These are phyloP conservation scores for Meriones unguiculatus DNA, from an alignment of 2,113 vertebrate species.

Conservation along the genomic window DNA sequence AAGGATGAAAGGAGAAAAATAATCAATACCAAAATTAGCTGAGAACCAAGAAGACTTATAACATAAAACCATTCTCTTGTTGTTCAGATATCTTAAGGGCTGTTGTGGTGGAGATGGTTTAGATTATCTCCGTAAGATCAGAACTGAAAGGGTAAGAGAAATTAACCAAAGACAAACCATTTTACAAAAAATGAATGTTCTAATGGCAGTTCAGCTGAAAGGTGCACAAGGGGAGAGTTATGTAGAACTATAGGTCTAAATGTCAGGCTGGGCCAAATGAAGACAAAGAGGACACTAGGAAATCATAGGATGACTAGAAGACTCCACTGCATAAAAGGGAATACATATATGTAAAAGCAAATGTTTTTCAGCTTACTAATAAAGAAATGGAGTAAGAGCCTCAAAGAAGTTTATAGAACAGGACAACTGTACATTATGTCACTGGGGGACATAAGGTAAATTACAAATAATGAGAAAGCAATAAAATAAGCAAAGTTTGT, in stretches of 20 bases:
- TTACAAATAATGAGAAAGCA: constrained; percentile 10
- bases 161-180: background rate
- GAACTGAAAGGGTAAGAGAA: background rate
- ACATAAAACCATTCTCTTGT: background rate
- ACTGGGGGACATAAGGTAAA: background rate
- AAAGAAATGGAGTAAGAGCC: background rate
- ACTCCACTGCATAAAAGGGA: background rate
- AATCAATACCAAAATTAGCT: background rate
- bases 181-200: background rate
- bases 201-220: background rate
- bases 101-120: background rate
- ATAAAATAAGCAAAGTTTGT: background rate
- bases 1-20: background rate
- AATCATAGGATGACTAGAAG: background rate
- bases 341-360: background rate
- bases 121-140: background rate
- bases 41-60: background rate
- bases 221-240: background rate
- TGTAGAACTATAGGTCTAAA: background rate
- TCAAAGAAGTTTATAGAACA: background rate
- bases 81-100: background rate
- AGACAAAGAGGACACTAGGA: background rate
- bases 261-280: background rate
- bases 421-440: background rate
- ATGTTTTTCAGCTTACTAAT: background rate